Evolutionary conservation across 2,797 vertebrate genomes (phyloP).

Genomic region (Sardinella longiceps): DNA sequence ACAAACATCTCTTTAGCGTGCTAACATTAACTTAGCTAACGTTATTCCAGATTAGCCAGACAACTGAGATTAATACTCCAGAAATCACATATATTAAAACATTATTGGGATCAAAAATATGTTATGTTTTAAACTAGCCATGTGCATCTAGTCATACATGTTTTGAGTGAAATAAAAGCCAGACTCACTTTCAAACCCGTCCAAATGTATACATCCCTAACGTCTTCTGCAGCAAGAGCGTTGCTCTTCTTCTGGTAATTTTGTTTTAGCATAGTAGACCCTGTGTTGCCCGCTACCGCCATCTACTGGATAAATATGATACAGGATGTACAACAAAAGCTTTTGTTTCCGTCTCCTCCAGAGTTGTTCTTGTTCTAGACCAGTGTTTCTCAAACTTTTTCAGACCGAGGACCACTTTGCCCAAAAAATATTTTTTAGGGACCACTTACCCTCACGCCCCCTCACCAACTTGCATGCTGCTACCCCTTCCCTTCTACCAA

Average conservation of each 20-base stretch:
- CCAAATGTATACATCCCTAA: background rate
- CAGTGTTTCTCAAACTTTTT: no score
- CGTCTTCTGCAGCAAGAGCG: slow-evolving; percentile 5
- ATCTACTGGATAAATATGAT: background rate
- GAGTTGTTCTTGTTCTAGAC: no score
- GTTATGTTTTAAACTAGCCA: background rate
- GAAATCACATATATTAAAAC: background rate
- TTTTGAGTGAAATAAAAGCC: background rate
- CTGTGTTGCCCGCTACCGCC: background rate
- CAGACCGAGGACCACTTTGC: no score
- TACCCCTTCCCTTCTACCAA: no score
- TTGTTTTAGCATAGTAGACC: background rate
- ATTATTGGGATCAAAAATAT: background rate
- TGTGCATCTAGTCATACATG: background rate
- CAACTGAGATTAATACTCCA: slow-evolving; percentile 12
- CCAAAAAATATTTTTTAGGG: no score
- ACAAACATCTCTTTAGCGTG: background rate
- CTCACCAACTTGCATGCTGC: no score
- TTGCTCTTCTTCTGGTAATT: background rate
- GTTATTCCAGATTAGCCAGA: background rate
- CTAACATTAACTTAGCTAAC: background rate
- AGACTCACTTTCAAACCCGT: background rate
- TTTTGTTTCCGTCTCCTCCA: no score
- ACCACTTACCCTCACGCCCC: no score
- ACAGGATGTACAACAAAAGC: no score